Evolutionary conservation across 2,797 vertebrate species (phyloP).

Genomic region (Pachyuromys duprasi): DNA sequence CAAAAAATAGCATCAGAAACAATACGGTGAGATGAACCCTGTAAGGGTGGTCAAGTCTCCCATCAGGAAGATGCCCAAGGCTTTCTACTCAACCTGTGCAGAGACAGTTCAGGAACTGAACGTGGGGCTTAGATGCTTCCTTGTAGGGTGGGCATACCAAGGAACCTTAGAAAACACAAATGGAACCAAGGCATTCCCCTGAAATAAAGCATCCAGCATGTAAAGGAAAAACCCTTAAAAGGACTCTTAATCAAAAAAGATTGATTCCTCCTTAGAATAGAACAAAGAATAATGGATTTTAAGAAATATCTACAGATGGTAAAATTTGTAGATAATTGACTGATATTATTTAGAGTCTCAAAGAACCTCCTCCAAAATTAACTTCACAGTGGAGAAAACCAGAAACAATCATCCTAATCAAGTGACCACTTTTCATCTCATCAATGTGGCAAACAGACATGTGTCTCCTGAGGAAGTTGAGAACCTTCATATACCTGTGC

Average conservation of each 20-base stretch:
- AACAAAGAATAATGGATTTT: conserved; percentile 35
- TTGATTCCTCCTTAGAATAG: not conserved
- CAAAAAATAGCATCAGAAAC: not conserved
- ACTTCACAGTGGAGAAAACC: conserved; percentile 25
- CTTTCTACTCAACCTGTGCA: not conserved
- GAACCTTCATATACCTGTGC: not conserved
- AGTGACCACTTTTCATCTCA: not conserved
- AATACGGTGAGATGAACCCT: not conserved
- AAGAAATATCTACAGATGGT: conserved; percentile 39
- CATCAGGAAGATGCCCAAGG: not conserved
- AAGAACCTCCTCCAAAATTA: conserved; percentile 44
- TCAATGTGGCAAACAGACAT: conserved; percentile 5
- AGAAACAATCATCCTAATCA: not conserved
- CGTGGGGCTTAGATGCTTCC: not conserved
- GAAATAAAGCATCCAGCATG: not conserved
- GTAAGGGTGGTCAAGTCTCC: not conserved
- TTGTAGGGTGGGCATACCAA: not conserved
- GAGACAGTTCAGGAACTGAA: conserved; percentile 29
- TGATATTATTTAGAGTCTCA: conserved; percentile 15
- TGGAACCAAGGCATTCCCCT: conserved; percentile 19
- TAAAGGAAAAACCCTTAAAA: conserved; percentile 15
- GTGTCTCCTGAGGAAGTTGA: conserved; percentile 35
- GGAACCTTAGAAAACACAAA: conserved; percentile 16
- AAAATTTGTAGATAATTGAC: conserved; percentile 15
- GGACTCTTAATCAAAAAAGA: conserved; percentile 25